phyloP scores from a whole-genome alignment of 2,113 vertebrate genomes.

The Melanotaenia duboulayi region DNA sequence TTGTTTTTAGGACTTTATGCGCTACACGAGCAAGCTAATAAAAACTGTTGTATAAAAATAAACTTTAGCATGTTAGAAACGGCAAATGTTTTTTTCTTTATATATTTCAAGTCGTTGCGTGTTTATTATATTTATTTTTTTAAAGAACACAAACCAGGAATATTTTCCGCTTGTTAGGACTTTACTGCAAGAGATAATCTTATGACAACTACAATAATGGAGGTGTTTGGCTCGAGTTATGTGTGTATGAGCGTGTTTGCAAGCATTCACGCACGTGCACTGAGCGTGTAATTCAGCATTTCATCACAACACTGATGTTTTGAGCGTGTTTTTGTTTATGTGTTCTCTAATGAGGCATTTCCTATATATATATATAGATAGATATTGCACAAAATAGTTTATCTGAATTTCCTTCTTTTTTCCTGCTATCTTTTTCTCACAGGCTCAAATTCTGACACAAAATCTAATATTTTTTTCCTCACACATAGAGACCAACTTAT shows the following conservation, averaged over 20 bases:
- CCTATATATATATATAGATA: not conserved
- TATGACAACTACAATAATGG: conserved; percentile 12
- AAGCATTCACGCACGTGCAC: conserved; percentile 29
- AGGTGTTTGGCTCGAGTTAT: conserved; percentile 31
- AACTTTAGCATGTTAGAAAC: not conserved
- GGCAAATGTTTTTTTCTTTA: not conserved
- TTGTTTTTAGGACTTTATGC: not conserved
- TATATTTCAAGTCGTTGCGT: not conserved
- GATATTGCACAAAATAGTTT: not conserved
- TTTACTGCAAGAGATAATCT: conserved; percentile 23
- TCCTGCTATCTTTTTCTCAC: conserved; percentile 1
- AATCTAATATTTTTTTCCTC: not conserved
- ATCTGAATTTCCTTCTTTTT: not conserved
- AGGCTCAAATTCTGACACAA: conserved; percentile 27
- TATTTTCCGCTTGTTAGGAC: conserved; percentile 12
- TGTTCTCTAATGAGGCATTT: not conserved
- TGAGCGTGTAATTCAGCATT: conserved; percentile 27
- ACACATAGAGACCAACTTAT: not conserved
- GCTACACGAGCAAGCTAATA: not conserved
- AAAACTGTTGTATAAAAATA: not conserved
- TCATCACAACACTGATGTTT: conserved; percentile 41
- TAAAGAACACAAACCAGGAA: not conserved
- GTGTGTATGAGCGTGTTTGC: conserved; percentile 1
- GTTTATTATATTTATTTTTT: not conserved
- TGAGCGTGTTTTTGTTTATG: not conserved